Percentiles rank a stretch among this genome's conserved stretches.
These are phyloP conservation scores for Okamejei kenojei DNA, from an alignment of 2,797 vertebrate species.

Conservation along the genomic window DNA sequence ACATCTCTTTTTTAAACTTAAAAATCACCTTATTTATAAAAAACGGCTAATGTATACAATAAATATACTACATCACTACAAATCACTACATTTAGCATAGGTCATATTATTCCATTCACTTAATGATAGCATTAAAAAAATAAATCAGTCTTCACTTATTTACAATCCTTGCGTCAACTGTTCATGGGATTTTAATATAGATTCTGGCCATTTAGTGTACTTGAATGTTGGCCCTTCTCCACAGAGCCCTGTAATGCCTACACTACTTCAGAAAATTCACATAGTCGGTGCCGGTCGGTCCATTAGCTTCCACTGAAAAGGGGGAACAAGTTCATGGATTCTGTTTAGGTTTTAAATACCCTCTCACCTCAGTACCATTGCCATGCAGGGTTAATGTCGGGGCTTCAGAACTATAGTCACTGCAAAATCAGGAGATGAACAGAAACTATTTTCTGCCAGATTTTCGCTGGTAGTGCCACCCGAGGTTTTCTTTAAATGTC, in stretches of 20 bases:
- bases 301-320: background rate
- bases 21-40: too few species aligned
- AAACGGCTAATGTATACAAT: too few species aligned
- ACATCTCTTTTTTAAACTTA: background rate
- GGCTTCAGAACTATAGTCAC: background rate
- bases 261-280: background rate
- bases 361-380: background rate
- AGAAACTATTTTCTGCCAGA: background rate
- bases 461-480: background rate
- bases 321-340: background rate
- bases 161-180: too few species aligned
- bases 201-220: too few species aligned
- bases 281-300: background rate
- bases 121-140: too few species aligned
- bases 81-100: too few species aligned
- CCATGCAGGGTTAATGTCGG: background rate
- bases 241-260: too few species aligned
- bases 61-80: too few species aligned
- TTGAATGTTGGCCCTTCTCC: too few species aligned
- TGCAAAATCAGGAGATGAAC: background rate
- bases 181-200: too few species aligned
- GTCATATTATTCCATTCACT: too few species aligned
- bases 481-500: background rate
- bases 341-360: background rate
- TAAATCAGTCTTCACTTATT: too few species aligned